These are phyloP conservation scores for Halictus rubicundus DNA, from an alignment of 1,140 invertebrate genomes.

Conservation along the genomic window DNA sequence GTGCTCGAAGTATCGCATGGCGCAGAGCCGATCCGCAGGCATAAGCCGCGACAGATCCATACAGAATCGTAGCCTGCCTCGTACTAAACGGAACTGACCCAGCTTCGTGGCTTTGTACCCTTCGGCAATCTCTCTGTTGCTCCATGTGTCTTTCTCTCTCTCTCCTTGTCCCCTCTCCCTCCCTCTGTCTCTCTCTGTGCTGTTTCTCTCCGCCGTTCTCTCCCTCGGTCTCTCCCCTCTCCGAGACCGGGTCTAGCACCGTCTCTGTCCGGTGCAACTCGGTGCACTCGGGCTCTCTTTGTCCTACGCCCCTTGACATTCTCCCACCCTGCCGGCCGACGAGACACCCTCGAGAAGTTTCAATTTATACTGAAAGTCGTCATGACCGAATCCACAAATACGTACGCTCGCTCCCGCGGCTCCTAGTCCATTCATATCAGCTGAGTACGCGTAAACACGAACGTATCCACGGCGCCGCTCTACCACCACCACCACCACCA, in stretches of 20 bases:
- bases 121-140: slow-evolving; percentile 41
- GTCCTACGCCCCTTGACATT: slow-evolving; percentile 48
- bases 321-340: slow-evolving; percentile 48
- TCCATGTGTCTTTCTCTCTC: slow-evolving; percentile 16
- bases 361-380: slow-evolving; percentile 74
- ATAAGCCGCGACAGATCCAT: slow-evolving; percentile 46
- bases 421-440: slow-evolving; percentile 61
- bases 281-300: slow-evolving; percentile 11
- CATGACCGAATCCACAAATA: slow-evolving; percentile 68
- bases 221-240: slow-evolving; percentile 16
- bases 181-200: slow-evolving; percentile 34
- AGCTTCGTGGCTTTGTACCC: slow-evolving; percentile 63
- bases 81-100: slow-evolving; percentile 63
- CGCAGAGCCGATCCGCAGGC: slow-evolving; percentile 22
- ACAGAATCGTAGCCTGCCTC: slow-evolving; percentile 58
- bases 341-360: slow-evolving; percentile 73
- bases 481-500: too few relatives aligned
- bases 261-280: slow-evolving; percentile 12
- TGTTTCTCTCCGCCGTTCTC: slow-evolving; percentile 1
- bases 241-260: background rate
- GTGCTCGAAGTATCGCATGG: background rate
- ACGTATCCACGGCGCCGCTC: background rate
- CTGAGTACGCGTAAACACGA: slow-evolving; percentile 55
- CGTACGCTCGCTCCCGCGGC: slow-evolving; percentile 32
- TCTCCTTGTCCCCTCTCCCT: slow-evolving; percentile 6